Evolutionary conservation across 2,888 invertebrate species (phyloP).

Genomic region (Nomada ferruginata): DNA sequence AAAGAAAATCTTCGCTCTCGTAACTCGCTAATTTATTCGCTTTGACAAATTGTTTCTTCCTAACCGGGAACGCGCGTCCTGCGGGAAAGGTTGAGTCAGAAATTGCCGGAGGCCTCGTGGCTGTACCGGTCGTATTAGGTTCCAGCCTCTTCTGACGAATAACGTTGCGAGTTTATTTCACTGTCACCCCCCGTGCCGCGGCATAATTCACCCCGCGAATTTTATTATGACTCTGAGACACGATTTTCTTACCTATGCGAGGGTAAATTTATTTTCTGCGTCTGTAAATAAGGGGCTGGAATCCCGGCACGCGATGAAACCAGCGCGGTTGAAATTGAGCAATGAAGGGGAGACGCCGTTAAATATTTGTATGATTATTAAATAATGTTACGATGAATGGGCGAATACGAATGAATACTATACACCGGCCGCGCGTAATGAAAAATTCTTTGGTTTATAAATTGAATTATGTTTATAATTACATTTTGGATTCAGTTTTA

Average conservation of each 20-base stretch:
- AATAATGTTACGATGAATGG: neutral
- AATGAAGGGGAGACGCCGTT: neutral
- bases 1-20: constrained; percentile 1
- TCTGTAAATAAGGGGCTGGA: neutral
- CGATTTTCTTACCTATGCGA: constrained; percentile 37
- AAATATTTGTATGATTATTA: constrained; percentile 13
- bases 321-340: neutral
- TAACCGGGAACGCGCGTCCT: constrained; percentile 42
- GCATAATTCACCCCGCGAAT: constrained; percentile 54
- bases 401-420: too few species aligned
- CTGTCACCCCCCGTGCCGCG: constrained; percentile 27
- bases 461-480: too few species aligned
- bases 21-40: constrained; percentile 69
- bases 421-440: too few species aligned
- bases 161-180: constrained; percentile 52
- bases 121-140: constrained; percentile 59
- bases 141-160: constrained; percentile 55
- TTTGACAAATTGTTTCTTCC: constrained; percentile 74
- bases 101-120: constrained; percentile 51
- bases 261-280: constrained; percentile 46
- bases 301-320: constrained; percentile 46
- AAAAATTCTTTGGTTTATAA: too few species aligned
- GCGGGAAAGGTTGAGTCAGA: constrained; percentile 55
- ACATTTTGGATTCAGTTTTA: too few species aligned
- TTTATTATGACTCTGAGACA: constrained; percentile 51